Percentiles rank a stretch among this genome's conserved stretches.
Conservation (phyloP, 2,113 vertebrate species). For the pig (Sus scrofa) region DNA sequence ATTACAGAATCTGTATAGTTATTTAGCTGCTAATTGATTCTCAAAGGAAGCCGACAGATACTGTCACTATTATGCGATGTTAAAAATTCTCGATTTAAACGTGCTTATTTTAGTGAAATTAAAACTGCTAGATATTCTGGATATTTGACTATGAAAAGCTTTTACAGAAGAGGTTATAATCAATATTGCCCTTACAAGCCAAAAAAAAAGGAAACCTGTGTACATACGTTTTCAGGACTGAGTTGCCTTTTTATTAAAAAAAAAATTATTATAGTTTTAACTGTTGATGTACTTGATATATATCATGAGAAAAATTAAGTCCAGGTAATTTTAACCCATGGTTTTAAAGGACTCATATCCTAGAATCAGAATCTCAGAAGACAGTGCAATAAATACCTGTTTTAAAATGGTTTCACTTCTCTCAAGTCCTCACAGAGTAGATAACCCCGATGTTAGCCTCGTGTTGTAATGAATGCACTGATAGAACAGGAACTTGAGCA, state of each 20-base stretch:
- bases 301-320: conserved; percentile 43
- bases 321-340: neutral
- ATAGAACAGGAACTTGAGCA: neutral
- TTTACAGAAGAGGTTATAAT: conserved; percentile 37
- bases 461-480: neutral
- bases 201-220: neutral
- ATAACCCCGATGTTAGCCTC: neutral
- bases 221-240: neutral
- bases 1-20: conserved; percentile 87
- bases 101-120: conserved; percentile 76
- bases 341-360: neutral
- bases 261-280: conserved; percentile 42
- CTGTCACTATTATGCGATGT: conserved; percentile 84
- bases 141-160: neutral
- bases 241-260: neutral
- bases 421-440: neutral
- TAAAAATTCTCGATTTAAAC: conserved; percentile 77
- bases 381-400: neutral
- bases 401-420: neutral
- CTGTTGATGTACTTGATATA: neutral
- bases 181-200: neutral
- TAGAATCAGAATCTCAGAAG: conserved; percentile 44
- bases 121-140: conserved; percentile 67
- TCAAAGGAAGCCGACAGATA: conserved; percentile 90
- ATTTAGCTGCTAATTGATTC: conserved; percentile 94